Conservation (phyloP, 2,113 vertebrate genomes). For the Bolborhynchus lineola region DNA sequence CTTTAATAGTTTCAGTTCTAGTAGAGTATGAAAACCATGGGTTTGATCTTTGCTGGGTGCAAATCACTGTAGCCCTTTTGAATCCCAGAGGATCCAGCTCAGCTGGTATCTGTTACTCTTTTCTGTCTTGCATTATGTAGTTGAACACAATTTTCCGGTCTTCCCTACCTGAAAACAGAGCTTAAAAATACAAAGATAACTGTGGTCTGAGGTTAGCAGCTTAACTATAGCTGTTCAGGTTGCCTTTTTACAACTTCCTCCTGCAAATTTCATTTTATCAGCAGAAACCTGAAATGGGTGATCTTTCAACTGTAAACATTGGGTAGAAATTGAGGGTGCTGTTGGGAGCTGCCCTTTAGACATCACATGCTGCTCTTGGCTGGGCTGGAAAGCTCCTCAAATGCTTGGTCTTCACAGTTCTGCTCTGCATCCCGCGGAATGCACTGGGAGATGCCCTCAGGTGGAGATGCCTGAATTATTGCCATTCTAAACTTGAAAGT, state of each 20-base stretch:
- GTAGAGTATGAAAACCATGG: not conserved
- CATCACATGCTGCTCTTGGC: not conserved
- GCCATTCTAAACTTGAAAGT: not conserved
- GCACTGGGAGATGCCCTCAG: not conserved
- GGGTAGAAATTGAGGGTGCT: not conserved
- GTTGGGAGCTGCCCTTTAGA: not conserved
- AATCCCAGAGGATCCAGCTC: not conserved
- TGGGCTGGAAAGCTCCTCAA: not conserved
- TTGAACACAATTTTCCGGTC: not conserved
- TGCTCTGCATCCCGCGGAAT: not conserved
- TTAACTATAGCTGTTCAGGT: not conserved
- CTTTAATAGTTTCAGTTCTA: not conserved
- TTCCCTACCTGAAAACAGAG: not conserved
- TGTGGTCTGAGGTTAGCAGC: not conserved
- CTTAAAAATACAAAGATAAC: not conserved
- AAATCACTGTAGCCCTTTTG: not conserved
- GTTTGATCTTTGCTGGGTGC: not conserved
- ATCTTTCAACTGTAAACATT: not conserved
- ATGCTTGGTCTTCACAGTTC: not conserved
- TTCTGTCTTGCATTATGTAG: not conserved
- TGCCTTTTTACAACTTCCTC: not conserved
- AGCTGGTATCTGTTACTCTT: not conserved
- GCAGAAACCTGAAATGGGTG: not conserved
- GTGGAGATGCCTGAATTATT: not conserved
- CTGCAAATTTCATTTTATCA: not conserved